Percentiles rank a stretch among this genome's conserved stretches.
Conservation (phyloP, 2,888 invertebrate genomes). For the Plebejus argus region DNA sequence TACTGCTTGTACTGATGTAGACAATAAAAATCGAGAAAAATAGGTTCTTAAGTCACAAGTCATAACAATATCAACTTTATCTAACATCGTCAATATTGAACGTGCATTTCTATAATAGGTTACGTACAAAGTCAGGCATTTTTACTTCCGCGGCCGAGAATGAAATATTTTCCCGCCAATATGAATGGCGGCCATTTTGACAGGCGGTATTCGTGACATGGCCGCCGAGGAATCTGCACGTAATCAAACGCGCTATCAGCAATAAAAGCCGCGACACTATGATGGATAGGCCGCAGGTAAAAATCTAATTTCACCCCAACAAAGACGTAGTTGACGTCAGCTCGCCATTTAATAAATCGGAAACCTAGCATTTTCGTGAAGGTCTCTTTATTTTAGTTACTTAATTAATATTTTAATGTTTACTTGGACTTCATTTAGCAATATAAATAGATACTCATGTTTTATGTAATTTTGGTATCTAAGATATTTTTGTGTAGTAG, state of each 20-base stretch:
- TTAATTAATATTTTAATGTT: no score
- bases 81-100: background rate
- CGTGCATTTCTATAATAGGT: background rate
- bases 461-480: no score
- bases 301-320: slow-evolving; percentile 29
- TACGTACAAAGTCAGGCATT: background rate
- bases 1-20: no score
- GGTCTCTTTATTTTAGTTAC: background rate
- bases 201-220: slow-evolving; percentile 24
- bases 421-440: no score
- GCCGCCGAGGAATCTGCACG: slow-evolving; percentile 25
- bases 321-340: background rate
- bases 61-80: background rate
- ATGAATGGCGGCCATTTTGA: slow-evolving; percentile 23
- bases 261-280: slow-evolving; percentile 28
- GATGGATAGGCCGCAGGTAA: slow-evolving; percentile 32
- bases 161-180: slow-evolving; percentile 22
- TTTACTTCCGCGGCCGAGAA: background rate
- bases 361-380: background rate
- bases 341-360: background rate
- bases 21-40: no score
- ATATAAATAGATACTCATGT: no score
- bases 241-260: slow-evolving; percentile 27
- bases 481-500: no score
- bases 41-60: no score